Evolutionary conservation across 2,888 invertebrate species (phyloP).

Genomic region (Lithodes maja): DNA sequence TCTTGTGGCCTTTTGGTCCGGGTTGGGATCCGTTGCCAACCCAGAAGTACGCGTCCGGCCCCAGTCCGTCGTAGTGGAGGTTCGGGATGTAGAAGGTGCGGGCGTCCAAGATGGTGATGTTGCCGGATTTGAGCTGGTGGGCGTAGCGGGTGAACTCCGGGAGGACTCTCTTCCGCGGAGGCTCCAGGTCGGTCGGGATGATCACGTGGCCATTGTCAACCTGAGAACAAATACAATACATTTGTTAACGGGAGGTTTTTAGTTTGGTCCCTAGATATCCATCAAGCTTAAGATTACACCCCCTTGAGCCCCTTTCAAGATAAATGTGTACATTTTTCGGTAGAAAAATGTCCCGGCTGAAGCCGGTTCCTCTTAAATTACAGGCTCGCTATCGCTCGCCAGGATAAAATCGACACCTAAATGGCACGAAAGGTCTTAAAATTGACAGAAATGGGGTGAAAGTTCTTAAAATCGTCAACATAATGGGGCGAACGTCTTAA

Average conservation of each 20-base stretch:
- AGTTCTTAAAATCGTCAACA: too few species aligned
- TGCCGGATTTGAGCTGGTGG: slow-evolving; percentile 91
- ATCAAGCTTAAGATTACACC: too few species aligned
- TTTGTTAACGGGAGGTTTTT: not conserved
- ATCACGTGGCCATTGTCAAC: slow-evolving; percentile 92
- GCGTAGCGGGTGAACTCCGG: slow-evolving; percentile 91
- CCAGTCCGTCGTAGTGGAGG: slow-evolving; percentile 92
- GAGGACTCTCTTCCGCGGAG: slow-evolving; percentile 86
- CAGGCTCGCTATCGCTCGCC: too few species aligned
- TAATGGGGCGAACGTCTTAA: too few species aligned
- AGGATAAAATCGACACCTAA: too few species aligned
- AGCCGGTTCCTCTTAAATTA: too few species aligned
- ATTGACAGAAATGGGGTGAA: too few species aligned
- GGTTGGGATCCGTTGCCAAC: slow-evolving; percentile 92
- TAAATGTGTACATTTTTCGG: too few species aligned
- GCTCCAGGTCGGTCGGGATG: slow-evolving; percentile 84
- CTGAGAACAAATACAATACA: slow-evolving; percentile 76
- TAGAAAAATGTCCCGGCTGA: too few species aligned
- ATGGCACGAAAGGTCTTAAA: too few species aligned
- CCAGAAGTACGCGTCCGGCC: slow-evolving; percentile 95
- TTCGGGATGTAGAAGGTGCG: slow-evolving; percentile 95
- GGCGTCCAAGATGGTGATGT: slow-evolving; percentile 92
- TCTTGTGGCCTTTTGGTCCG: slow-evolving; percentile 87
- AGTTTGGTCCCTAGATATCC: not conserved
- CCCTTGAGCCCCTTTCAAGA: too few species aligned